Percentiles rank a stretch among this genome's conserved stretches.
Conservation (phyloP, 2,888 invertebrate species). For the Troglohyphantes excavatus region DNA sequence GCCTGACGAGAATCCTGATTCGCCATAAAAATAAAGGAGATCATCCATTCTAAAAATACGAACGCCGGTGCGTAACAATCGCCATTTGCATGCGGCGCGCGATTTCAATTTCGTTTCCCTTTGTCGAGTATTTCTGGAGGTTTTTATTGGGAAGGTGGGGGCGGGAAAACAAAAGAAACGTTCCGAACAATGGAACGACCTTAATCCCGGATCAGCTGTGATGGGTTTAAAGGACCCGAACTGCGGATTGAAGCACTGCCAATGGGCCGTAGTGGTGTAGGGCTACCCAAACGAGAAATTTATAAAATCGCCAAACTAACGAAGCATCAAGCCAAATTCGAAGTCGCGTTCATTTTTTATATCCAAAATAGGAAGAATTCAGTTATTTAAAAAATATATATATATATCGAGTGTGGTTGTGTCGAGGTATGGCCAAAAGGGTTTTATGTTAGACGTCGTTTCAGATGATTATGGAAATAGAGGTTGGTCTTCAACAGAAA, state of each 20-base stretch:
- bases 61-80: slow-evolving; percentile 15
- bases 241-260: background rate
- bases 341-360: no score
- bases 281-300: no score
- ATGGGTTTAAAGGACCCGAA: background rate
- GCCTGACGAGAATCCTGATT: background rate
- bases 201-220: slow-evolving; percentile 59
- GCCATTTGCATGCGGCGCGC: slow-evolving; percentile 19
- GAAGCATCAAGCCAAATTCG: no score
- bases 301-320: no score
- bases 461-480: no score
- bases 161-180: slow-evolving; percentile 68
- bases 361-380: no score
- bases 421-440: no score
- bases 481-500: no score
- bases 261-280: background rate
- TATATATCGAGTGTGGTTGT: no score
- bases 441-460: no score
- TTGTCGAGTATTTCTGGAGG: slow-evolving; percentile 52
- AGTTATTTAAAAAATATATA: no score
- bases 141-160: slow-evolving; percentile 44
- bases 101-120: slow-evolving; percentile 23
- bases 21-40: background rate
- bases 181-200: slow-evolving; percentile 68
- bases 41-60: slow-evolving; percentile 34